A percentile compares a stretch with the other conserved stretches of the same genome.
Conservation (phyloP, 1,140 invertebrate species). For the Anoplophora glabripennis region DNA sequence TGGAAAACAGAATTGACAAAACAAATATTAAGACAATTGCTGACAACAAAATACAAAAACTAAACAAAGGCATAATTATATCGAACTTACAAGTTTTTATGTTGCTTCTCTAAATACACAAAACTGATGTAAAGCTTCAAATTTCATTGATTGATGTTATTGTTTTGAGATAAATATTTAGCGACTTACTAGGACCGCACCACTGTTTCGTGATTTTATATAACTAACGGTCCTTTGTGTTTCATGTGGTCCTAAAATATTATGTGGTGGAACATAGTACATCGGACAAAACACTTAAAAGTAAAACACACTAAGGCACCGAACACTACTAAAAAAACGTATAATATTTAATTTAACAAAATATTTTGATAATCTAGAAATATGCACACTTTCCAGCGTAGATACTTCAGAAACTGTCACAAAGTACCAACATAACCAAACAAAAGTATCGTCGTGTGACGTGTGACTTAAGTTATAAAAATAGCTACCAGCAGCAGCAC, state of each 20-base stretch:
- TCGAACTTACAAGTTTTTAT: too few relatives aligned
- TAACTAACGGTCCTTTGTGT: conserved; percentile 20
- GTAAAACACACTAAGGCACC: not conserved
- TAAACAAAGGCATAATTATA: not conserved
- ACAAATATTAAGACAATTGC: conserved; percentile 25
- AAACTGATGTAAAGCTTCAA: too few relatives aligned
- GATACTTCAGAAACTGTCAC: not conserved
- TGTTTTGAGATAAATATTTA: conserved; percentile 15
- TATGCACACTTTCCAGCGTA: conserved; percentile 13
- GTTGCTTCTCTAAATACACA: too few relatives aligned
- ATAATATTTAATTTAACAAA: conserved; percentile 5
- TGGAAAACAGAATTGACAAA: conserved; percentile 38
- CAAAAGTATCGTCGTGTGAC: too few relatives aligned
- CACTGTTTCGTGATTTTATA: conserved; percentile 17
- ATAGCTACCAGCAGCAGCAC: too few relatives aligned
- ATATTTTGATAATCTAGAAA: conserved; percentile 15
- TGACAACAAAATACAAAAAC: conserved; percentile 7
- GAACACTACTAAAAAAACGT: not conserved
- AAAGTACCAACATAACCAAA: too few relatives aligned
- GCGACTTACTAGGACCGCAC: conserved; percentile 3
- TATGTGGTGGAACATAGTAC: not conserved
- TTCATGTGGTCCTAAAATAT: conserved; percentile 4
- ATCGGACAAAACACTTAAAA: not conserved
- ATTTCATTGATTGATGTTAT: conserved; percentile 2
- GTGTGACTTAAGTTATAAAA: too few relatives aligned